A percentile compares a stretch with the other conserved stretches of the same genome.
These are phyloP conservation scores for Mastomys coucha DNA, from an alignment of 2,113 vertebrate species.

Conservation along the genomic window DNA sequence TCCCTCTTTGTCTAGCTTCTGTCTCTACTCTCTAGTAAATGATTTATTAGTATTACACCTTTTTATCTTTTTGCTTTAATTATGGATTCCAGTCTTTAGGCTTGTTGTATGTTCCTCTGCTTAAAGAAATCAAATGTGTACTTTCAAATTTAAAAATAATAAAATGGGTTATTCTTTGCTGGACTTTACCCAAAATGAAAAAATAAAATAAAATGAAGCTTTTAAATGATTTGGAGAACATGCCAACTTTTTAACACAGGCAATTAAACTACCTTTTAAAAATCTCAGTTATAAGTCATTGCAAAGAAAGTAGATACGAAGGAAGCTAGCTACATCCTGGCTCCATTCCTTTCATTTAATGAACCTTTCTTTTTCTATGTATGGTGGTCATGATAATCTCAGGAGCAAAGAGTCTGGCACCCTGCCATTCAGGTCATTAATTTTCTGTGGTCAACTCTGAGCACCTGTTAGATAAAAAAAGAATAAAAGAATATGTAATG, in stretches of 20 bases:
- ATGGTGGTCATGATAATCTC: neutral
- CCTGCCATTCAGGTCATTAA: slow-evolving; percentile 29
- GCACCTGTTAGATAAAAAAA: slow-evolving; percentile 9
- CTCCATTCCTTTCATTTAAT: slow-evolving; percentile 21
- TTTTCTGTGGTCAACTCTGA: slow-evolving; percentile 55
- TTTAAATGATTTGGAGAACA: slow-evolving; percentile 2
- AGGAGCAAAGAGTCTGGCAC: neutral
- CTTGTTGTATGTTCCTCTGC: neutral
- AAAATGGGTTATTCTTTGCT: neutral
- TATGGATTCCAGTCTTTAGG: neutral
- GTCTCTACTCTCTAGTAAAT: slow-evolving; percentile 39
- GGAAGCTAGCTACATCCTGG: neutral
- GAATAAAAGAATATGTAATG: neutral
- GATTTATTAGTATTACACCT: slow-evolving; percentile 11
- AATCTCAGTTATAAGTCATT: slow-evolving; percentile 12
- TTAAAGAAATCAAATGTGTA: slow-evolving; percentile 38
- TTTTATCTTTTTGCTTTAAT: neutral
- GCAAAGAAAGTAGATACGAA: neutral
- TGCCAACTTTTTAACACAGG: neutral
- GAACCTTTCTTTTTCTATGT: neutral
- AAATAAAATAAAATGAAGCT: neutral
- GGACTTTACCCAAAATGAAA: slow-evolving; percentile 21
- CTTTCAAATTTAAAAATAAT: slow-evolving; percentile 31
- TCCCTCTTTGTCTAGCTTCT: slow-evolving; percentile 29
- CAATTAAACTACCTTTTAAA: neutral